Base-by-base conservation (phyloP, 2,888 invertebrate species). In the Entomobrya proxima region DNA sequence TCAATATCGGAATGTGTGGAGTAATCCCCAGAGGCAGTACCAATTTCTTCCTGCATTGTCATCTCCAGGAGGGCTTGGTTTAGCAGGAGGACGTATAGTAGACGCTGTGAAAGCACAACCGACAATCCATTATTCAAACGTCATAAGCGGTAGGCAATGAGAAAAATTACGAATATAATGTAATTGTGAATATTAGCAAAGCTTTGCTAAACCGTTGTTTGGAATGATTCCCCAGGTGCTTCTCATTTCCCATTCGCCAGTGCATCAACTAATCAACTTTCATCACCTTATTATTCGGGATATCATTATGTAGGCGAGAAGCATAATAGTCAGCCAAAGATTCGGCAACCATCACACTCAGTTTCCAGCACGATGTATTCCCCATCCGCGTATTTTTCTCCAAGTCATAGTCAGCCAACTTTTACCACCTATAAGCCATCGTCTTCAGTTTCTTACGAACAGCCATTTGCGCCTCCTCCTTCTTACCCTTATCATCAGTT, bases 281-380 rank as follows among this genome's bases (percentile, higher is more conserved):
- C 35, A 2, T 24, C 61, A 1, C 1, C 40, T 1, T 27, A 44
- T 18, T 77, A 75, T 37, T 37, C 77, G 0, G 77, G 77, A 1
- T 64, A 44, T 27, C 47, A 77, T 35, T 58, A 76, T 7, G 44
- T 9, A 6, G 44, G 61, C 11, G 18, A 77, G 21, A 77, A 77
- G 30, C 15, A 18, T 13, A 9, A 15, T 24, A 21, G 27, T 27
- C 27, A 4, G 24, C 55, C 7, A 15, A 4, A 13, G 3, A 13
- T 13, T 9, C 7, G 7, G 15, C 47, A 47, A 15, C n/a, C 67
- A 0, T 15, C 35, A 21, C 37, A 35, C 58, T 40, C 58, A 0
- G 21, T 52, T 1, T 55, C 75, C 11, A 75, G 55, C 11, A 3
- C 27, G 30, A 44, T 27, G n/a, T 44, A 55, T 30, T 18, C 37